Conservation (phyloP, 2,113 vertebrate species). For the Columbina picui region DNA sequence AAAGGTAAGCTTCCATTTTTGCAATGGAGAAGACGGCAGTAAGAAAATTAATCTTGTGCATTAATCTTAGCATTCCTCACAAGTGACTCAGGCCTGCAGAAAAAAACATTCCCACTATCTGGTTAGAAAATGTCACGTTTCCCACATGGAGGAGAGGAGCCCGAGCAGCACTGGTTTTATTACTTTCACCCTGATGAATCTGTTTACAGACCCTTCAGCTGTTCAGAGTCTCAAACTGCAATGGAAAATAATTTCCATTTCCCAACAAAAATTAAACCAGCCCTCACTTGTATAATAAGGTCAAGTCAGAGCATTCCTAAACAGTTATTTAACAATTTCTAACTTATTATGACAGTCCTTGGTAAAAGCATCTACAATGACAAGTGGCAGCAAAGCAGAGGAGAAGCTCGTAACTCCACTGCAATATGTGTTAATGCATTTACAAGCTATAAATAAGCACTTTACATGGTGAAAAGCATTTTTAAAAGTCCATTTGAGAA, state of each 20-base stretch:
- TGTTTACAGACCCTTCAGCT: neutral
- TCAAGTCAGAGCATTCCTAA: neutral
- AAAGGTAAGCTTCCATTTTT: slow-evolving; percentile 31
- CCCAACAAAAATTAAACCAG: neutral
- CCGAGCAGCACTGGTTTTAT: neutral
- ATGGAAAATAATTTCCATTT: slow-evolving; percentile 7
- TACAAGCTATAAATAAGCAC: neutral
- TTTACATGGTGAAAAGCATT: rapidly evolving
- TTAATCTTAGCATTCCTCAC: slow-evolving; percentile 75
- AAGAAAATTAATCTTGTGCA: slow-evolving; percentile 58
- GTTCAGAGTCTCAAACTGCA: neutral
- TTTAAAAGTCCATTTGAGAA: neutral
- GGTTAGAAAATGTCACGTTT: slow-evolving; percentile 66
- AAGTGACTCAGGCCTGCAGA: slow-evolving; percentile 66
- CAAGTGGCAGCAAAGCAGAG: neutral
- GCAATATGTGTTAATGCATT: neutral
- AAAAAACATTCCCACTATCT: slow-evolving; percentile 68
- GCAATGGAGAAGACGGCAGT: neutral
- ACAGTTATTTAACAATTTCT: neutral
- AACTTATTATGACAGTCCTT: neutral
- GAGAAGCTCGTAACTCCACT: neutral
- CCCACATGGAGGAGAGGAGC: slow-evolving; percentile 50
- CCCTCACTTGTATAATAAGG: neutral
- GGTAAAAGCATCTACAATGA: neutral
- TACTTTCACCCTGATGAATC: neutral